phyloP scores from a whole-genome alignment of 2,888 invertebrate species.

The Orthosia gothica region DNA sequence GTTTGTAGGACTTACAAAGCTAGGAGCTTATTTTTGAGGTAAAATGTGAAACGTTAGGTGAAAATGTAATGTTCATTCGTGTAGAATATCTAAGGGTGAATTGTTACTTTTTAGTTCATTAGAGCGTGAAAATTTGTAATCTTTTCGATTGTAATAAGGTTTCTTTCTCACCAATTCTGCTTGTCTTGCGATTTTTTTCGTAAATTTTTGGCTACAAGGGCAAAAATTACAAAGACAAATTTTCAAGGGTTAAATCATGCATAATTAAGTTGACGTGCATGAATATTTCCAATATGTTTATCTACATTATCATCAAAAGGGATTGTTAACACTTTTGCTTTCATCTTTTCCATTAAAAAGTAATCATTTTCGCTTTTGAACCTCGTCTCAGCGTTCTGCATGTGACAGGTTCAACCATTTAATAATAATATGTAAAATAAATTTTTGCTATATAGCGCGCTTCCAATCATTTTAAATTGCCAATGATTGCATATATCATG shows the following conservation, averaged over 20 bases:
- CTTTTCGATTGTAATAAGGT: slow-evolving; percentile 5
- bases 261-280: not conserved
- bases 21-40: not conserved
- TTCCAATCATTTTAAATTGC: slow-evolving; percentile 49
- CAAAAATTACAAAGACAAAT: not conserved
- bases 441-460: slow-evolving; percentile 31
- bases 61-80: slow-evolving; percentile 9
- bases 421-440: slow-evolving; percentile 28
- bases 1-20: not conserved
- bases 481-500: slow-evolving; percentile 24
- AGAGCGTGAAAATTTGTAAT: slow-evolving; percentile 22
- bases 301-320: not conserved
- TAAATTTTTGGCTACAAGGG: not conserved
- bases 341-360: not conserved
- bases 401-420: slow-evolving; percentile 12
- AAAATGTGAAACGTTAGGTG: not conserved
- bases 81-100: slow-evolving; percentile 16
- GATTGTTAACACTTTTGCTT: slow-evolving; percentile 3
- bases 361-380: not conserved
- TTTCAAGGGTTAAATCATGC: not conserved
- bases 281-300: slow-evolving; percentile 8
- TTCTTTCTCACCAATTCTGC: not conserved
- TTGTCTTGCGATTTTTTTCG: not conserved
- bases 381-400: not conserved
- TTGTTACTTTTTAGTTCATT: slow-evolving; percentile 19